Conservation (phyloP, 2,113 vertebrate genomes). For the Boleophthalmus pectinirostris region DNA sequence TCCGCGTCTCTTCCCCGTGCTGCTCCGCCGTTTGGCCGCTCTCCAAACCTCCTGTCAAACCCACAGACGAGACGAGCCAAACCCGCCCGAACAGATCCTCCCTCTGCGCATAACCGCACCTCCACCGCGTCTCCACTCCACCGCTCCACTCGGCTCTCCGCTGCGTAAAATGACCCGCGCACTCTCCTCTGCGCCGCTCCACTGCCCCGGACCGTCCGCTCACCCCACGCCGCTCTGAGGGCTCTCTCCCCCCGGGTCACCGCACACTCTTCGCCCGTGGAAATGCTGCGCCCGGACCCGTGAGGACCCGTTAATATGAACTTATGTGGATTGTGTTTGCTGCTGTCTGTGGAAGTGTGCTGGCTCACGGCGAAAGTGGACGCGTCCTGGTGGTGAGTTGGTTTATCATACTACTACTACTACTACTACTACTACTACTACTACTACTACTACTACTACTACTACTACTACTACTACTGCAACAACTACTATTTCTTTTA, state of each 20-base stretch:
- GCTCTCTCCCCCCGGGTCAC: conserved; percentile 14
- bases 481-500: too few species aligned
- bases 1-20: neutral
- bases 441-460: neutral
- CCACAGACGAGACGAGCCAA: conserved; percentile 50
- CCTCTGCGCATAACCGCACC: conserved; percentile 60
- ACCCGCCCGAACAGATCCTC: conserved; percentile 79
- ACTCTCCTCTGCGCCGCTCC: conserved; percentile 20
- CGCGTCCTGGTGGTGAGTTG: conserved; percentile 94
- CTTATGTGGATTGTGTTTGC: conserved; percentile 86
- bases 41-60: conserved; percentile 49
- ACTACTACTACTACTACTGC: neutral
- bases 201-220: conserved; percentile 22
- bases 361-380: conserved; percentile 84
- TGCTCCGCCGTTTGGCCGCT: conserved; percentile 9
- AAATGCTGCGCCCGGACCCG: conserved; percentile 58
- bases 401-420: neutral
- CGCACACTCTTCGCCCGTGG: conserved; percentile 25
- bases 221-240: conserved; percentile 6
- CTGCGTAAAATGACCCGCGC: neutral
- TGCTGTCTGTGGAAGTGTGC: conserved; percentile 81
- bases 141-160: neutral
- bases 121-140: neutral
- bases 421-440: neutral
- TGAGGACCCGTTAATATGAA: conserved; percentile 86